These are phyloP conservation scores for Deroplatys truncata DNA, from an alignment of 2,888 invertebrate species.

Conservation along the genomic window DNA sequence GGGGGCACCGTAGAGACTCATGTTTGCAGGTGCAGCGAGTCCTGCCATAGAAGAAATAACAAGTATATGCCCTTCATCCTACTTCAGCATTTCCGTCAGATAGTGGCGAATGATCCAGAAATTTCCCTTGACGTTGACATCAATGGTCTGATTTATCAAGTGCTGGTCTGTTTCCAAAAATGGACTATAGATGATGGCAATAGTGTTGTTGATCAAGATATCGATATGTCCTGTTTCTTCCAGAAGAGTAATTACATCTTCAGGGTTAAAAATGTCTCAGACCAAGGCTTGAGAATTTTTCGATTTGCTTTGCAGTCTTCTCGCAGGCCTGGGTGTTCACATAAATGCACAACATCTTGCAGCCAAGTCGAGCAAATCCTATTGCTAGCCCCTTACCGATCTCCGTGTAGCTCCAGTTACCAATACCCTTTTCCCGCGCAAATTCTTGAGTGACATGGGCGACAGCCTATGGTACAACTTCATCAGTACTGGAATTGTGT, in stretches of 20 bases:
- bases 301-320: not conserved
- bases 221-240: constrained; percentile 15
- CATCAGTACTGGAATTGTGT: too few relatives aligned
- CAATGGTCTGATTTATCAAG: not conserved
- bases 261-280: constrained; percentile 21
- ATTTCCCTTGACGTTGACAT: constrained; percentile 21
- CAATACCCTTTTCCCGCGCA: too few relatives aligned
- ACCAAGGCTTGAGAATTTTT: not conserved
- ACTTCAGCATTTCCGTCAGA: too few relatives aligned
- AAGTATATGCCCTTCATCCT: too few relatives aligned
- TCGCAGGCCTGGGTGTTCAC: not conserved
- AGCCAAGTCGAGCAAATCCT: constrained; percentile 6
- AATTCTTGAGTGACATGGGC: too few relatives aligned
- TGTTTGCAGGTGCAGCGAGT: too few relatives aligned
- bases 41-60: too few relatives aligned
- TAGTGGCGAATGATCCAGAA: not conserved
- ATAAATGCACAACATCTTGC: constrained; percentile 16
- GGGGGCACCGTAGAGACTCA: too few relatives aligned
- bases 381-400: constrained; percentile 21
- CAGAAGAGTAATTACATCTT: not conserved
- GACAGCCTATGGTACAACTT: too few relatives aligned
- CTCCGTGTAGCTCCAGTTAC: constrained; percentile 23
- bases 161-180: not conserved
- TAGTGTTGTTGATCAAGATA: constrained; percentile 25
- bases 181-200: not conserved